A percentile compares a stretch with the other conserved stretches of the same genome.
These are phyloP conservation scores for Lontra canadensis DNA, from an alignment of 2,113 vertebrate genomes.

Conservation along the genomic window DNA sequence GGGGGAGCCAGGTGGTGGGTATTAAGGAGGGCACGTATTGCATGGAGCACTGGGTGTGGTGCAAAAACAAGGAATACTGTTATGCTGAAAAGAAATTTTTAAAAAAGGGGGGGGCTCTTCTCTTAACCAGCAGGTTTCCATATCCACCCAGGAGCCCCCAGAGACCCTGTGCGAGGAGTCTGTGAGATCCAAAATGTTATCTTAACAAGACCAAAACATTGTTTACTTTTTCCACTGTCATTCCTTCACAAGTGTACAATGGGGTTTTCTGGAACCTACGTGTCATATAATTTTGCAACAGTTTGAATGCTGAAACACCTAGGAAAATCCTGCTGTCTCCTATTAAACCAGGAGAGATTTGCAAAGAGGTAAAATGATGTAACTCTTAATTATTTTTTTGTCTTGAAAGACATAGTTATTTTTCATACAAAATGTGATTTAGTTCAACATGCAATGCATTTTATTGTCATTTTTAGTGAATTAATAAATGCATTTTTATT, in stretches of 20 bases:
- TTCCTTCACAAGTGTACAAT: background rate
- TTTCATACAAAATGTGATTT: background rate
- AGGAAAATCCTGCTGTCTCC: background rate
- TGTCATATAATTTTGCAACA: background rate
- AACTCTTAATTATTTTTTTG: background rate
- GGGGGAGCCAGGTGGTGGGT: too few relatives aligned
- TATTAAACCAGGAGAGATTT: background rate
- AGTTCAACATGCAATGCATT: background rate
- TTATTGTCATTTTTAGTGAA: slow-evolving; percentile 13
- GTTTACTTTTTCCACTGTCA: background rate
- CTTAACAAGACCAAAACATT: background rate
- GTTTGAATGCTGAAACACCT: background rate
- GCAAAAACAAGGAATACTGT: too few relatives aligned
- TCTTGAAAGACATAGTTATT: background rate
- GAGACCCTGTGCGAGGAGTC: background rate
- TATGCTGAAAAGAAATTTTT: too few relatives aligned
- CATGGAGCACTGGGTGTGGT: too few relatives aligned
- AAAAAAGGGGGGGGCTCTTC: background rate
- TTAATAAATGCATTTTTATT: background rate
- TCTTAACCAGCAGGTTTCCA: background rate
- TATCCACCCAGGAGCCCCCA: background rate
- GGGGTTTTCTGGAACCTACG: background rate
- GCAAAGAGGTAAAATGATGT: background rate
- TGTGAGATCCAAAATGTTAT: background rate
- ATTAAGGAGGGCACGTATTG: too few relatives aligned